Evolutionary conservation across 2,113 vertebrate genomes (phyloP).

Genomic region (Murina feae): DNA sequence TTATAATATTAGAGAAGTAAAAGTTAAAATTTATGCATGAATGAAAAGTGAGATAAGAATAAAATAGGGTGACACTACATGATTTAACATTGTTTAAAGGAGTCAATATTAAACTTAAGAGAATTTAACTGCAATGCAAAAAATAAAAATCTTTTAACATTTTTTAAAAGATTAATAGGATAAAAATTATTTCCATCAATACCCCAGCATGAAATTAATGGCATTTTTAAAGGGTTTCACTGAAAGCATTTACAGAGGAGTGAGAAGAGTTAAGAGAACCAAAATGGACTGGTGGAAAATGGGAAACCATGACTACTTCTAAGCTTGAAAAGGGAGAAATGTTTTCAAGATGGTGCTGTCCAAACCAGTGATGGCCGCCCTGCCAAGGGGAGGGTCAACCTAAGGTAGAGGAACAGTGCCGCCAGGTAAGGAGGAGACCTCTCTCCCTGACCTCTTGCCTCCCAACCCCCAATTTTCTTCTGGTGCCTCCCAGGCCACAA

Average conservation of each 20-base stretch:
- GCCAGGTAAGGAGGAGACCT: background rate
- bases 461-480: no score
- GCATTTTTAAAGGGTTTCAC: background rate
- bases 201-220: background rate
- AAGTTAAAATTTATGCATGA: background rate
- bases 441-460: no score
- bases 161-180: background rate
- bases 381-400: no score
- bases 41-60: background rate
- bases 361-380: background rate
- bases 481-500: background rate
- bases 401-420: accelerated
- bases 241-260: background rate
- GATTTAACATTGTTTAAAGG: background rate
- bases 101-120: background rate
- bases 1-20: background rate
- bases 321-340: background rate
- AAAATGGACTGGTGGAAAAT: background rate
- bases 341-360: background rate
- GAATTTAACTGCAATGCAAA: background rate
- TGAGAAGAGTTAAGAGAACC: background rate
- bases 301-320: background rate
- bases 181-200: background rate
- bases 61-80: background rate
- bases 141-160: background rate